Percentiles rank a stretch among this genome's conserved stretches.
These are phyloP conservation scores for Hydropsyche tenuis DNA, from an alignment of 1,140 invertebrate genomes.

Conservation along the genomic window DNA sequence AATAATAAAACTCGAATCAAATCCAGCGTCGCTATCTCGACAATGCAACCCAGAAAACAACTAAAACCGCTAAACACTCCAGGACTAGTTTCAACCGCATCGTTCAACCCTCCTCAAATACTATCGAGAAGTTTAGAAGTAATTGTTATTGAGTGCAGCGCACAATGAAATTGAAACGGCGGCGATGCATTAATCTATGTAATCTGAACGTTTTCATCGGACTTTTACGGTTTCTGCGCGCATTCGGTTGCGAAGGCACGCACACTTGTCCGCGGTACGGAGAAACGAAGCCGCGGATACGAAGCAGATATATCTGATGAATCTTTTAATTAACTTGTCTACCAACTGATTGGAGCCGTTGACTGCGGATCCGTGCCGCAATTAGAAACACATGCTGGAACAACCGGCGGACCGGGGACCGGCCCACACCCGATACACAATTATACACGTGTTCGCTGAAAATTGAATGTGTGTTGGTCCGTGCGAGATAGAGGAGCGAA, in stretches of 20 bases:
- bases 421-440: background rate
- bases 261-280: too few species aligned
- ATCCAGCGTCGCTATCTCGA: too few species aligned
- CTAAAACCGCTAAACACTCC: too few species aligned
- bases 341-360: constrained; percentile 27
- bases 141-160: too few species aligned
- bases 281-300: background rate
- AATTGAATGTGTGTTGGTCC: too few species aligned
- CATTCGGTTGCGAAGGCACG: background rate
- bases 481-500: too few species aligned
- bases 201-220: constrained; percentile 24
- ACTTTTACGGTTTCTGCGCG: constrained; percentile 11
- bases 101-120: too few species aligned
- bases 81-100: too few species aligned
- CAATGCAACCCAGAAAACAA: too few species aligned
- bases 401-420: constrained; percentile 7
- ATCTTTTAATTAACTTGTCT: constrained; percentile 29
- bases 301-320: constrained; percentile 17
- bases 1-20: too few species aligned
- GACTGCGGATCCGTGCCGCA: constrained; percentile 24
- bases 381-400: constrained; percentile 28
- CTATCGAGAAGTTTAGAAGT: too few species aligned
- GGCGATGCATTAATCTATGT: constrained; percentile 16
- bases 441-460: too few species aligned
- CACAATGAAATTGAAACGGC: constrained; percentile 12